A percentile compares a stretch with the other conserved stretches of the same genome.
phyloP scores from a whole-genome alignment of 2,113 vertebrate species.

The Panurus biarmicus region DNA sequence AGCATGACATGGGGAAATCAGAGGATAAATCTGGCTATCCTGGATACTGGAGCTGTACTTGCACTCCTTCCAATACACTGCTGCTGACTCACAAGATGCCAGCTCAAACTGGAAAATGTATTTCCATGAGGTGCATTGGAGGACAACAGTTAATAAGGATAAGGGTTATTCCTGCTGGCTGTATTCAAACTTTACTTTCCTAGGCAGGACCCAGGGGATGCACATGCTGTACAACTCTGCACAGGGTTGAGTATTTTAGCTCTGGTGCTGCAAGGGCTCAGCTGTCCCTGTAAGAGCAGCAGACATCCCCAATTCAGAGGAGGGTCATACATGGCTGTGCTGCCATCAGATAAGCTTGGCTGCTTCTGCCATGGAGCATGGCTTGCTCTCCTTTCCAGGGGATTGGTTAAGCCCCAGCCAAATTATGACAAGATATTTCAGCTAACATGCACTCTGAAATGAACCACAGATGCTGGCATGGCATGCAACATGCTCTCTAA shows the following conservation, averaged over 20 bases:
- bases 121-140: background rate
- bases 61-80: background rate
- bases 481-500: background rate
- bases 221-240: background rate
- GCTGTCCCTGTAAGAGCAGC: background rate
- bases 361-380: background rate
- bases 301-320: background rate
- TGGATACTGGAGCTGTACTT: background rate
- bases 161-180: background rate
- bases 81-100: background rate
- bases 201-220: background rate
- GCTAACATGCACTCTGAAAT: background rate
- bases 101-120: background rate
- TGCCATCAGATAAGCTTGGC: fast-evolving
- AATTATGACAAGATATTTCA: background rate
- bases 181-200: background rate
- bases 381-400: background rate
- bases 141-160: background rate
- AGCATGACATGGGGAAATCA: background rate
- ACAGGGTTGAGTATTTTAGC: background rate
- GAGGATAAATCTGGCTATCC: background rate
- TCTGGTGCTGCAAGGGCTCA: background rate
- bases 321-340: fast-evolving
- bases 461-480: background rate
- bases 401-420: background rate